These are phyloP conservation scores for Sycobia sp. DNA, from an alignment of 1,140 invertebrate species.

Conservation along the genomic window DNA sequence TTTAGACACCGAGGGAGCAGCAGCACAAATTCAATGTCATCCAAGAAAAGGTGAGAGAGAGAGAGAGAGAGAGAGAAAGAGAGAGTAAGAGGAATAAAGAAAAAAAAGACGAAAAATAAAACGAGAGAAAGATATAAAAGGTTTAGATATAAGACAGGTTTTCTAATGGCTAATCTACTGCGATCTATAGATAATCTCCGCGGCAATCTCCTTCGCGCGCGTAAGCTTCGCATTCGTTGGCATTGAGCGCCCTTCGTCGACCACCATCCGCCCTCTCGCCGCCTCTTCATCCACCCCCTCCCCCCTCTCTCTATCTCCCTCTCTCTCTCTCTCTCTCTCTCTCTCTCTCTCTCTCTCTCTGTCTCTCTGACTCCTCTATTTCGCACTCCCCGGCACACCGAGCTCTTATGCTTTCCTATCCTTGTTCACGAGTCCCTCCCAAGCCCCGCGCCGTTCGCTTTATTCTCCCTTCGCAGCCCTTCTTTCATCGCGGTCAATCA, in stretches of 20 bases:
- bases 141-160: neutral
- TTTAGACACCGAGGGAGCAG: too few species aligned
- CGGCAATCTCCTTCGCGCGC: neutral
- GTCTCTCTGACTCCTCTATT: too few species aligned
- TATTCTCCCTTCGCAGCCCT: slow-evolving; percentile 3
- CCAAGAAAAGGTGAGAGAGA: too few species aligned
- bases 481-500: slow-evolving; percentile 44
- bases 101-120: neutral
- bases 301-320: neutral
- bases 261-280: too few species aligned
- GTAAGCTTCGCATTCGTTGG: neutral
- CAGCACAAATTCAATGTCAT: too few species aligned
- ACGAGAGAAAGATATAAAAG: neutral
- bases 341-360: too few species aligned
- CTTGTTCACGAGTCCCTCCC: too few species aligned
- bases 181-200: slow-evolving; percentile 3
- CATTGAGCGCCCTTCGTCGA: too few species aligned
- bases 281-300: neutral
- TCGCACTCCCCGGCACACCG: too few species aligned
- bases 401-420: too few species aligned
- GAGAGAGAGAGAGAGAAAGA: too few species aligned
- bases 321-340: neutral
- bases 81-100: neutral
- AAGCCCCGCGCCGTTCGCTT: too few species aligned
- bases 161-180: neutral